Evolutionary conservation across 2,888 invertebrate species (phyloP), one percentile per base, ranked within the genome.

Genomic region (Sepioteuthis lessoniana): DNA sequence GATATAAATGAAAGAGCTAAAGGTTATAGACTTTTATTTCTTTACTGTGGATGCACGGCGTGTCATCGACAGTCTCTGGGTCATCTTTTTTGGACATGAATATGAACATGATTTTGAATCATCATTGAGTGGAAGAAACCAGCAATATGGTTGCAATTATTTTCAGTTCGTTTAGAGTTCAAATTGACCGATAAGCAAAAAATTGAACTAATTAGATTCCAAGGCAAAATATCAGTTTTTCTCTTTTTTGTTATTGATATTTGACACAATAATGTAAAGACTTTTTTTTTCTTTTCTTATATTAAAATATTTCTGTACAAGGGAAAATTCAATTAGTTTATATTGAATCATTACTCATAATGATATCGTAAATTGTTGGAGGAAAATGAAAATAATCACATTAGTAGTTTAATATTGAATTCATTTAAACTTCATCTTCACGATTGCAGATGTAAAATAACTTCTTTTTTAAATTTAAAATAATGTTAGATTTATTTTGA

Each of bases 11-110:
- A 76, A 76, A 76, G 19, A 76, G 76, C 76, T 76, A 76, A 76
- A 76, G 76, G 76, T 76, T 13, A 76, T 76, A 76, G 76, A 76
- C 76, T 76, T 42, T 76, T 76, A 76, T 76, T 76, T 76, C 76
- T n/a, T 76, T 76, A 76, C 35, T 8, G 35, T 76, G 35, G 76
- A 76, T 35, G n/a, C 76, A 76, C 76, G 76, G 76, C 76, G n/a
- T 76, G 76, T 76, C 76, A 76, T 76, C 76, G 76, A 76, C 76
- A 76, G 76, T 76, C 76, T 76, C 76, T 76, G 76, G 76, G 76
- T 76, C 76, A 76, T 76, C 76, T 76, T 76, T 76, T 76, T 76
- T 76, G 76, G 76, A 76, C 76, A 76, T 76, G 76, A 76, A n/a
- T 76, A 10, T 76, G 76, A 35, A 76, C 76, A 76, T 35, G 76